Base-by-base conservation (phyloP, 2,888 invertebrate species). In the Hemicrepidius hirtus region DNA sequence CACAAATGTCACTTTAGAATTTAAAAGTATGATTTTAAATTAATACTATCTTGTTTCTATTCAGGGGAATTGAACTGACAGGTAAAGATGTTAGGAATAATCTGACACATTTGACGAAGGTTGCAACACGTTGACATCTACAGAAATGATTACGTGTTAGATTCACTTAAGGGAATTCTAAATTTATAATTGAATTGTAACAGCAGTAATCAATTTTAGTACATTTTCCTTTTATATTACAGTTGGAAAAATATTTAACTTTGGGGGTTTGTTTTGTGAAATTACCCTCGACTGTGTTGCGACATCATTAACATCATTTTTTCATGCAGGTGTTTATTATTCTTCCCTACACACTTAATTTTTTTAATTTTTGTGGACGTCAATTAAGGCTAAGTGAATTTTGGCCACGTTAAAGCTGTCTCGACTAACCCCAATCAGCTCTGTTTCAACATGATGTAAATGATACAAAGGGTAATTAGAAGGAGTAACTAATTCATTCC, bases 391-490 rank as follows among this genome's bases (percentile, higher is more conserved):
- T 50, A 49, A 50, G 35, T 18, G 32, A 64, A 64, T 64, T 64
- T 37, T 50, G 35, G 12, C 35, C 18, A 9, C 41, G 64, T 64
- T 50, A 64, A 64, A 64, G 35, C 49, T 64, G 64, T 64, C 64
- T 64, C 50, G 50, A 49, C 49, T 49, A 49, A 49, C 49, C 49
- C 49, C 24, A 49, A 64, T 64, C 64, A 64, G 35, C 37, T 50
- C 49, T 64, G 64, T 64, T 64, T 64, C 35, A 37, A 40, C 64
- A 49, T 24, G 37, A 50, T 50, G 64, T 50, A 50, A 50, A 50
- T 49, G 64, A 49, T 50, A 64, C 64, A 64, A 64, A 64, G 50
- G 50, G 64, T 64, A 64, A 64, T 64, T 64, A 64, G 35, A 64
- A n/a, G 32, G 49, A 49, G 49, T 49, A 64, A 64, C 50, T 50